A percentile compares a stretch with the other conserved stretches of the same genome.
Evolutionary conservation across 2,888 invertebrate species (phyloP).

Genomic region (Hemistola chrysoprasaria): DNA sequence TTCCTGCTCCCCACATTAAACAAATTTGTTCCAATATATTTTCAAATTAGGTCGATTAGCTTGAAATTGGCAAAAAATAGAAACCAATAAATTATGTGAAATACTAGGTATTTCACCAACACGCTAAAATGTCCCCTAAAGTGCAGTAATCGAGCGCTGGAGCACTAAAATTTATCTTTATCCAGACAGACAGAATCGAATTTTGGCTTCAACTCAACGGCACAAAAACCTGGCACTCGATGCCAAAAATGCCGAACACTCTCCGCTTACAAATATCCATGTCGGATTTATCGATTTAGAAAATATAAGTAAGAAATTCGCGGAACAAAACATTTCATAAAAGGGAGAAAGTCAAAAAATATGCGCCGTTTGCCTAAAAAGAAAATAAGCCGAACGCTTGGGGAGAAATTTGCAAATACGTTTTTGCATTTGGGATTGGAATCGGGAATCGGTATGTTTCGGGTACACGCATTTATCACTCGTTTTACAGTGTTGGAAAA

Average conservation of each 20-base stretch:
- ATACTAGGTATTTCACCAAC: constrained; percentile 2
- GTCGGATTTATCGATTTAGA: constrained; percentile 21
- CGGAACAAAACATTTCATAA: constrained; percentile 27
- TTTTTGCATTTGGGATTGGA: constrained; percentile 26
- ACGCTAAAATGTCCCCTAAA: constrained; percentile 1
- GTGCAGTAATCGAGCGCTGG: background rate
- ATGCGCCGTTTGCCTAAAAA: constrained; percentile 30
- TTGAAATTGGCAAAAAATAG: too few relatives aligned
- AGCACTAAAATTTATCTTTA: constrained; percentile 2
- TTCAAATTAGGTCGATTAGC: too few relatives aligned
- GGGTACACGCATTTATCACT: constrained; percentile 28
- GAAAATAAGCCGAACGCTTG: constrained; percentile 26
- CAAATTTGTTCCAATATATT: too few relatives aligned
- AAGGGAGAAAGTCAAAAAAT: constrained; percentile 24
- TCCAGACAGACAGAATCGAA: constrained; percentile 4
- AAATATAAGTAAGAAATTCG: constrained; percentile 24
- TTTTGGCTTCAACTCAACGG: constrained; percentile 14
- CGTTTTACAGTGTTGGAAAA: constrained; percentile 26
- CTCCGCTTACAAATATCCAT: constrained; percentile 16
- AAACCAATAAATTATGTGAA: background rate
- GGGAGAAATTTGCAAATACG: constrained; percentile 31
- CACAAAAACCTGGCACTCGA: constrained; percentile 13
- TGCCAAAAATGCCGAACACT: constrained; percentile 13
- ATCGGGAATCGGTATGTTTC: constrained; percentile 25
- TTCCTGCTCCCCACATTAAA: too few relatives aligned